phyloP scores from a whole-genome alignment of 1,140 invertebrate genomes.

The Caerostris extrusa region DNA sequence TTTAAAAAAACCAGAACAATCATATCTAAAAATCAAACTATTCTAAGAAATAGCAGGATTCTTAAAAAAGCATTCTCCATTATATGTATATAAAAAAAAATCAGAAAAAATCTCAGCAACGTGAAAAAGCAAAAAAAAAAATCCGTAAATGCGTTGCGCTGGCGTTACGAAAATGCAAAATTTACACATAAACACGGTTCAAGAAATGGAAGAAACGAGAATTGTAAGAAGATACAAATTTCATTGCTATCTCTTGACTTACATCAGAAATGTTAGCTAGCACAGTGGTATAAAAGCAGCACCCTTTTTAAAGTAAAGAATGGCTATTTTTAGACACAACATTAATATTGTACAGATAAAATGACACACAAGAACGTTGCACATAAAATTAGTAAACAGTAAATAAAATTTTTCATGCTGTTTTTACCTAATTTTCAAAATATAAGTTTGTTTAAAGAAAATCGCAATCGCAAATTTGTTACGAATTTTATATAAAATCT shows the following conservation, averaged over 20 bases:
- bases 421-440: too few relatives aligned
- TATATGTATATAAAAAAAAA: neutral
- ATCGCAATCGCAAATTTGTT: too few relatives aligned
- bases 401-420: too few relatives aligned
- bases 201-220: neutral
- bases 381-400: too few relatives aligned
- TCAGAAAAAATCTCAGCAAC: neutral
- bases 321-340: too few relatives aligned
- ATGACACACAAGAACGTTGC: too few relatives aligned
- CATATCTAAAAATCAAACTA: neutral
- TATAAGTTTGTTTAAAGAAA: too few relatives aligned
- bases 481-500: too few relatives aligned
- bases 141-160: neutral
- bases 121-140: neutral
- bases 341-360: too few relatives aligned
- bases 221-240: neutral
- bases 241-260: neutral
- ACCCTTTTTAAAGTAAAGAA: neutral
- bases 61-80: neutral
- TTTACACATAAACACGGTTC: slow-evolving; percentile 11
- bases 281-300: neutral
- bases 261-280: neutral
- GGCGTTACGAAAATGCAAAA: neutral
- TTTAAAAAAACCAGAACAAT: neutral
- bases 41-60: neutral